Evolutionary conservation across 2,888 invertebrate genomes (phyloP).

Genomic region (Ornithoptera priamus): DNA sequence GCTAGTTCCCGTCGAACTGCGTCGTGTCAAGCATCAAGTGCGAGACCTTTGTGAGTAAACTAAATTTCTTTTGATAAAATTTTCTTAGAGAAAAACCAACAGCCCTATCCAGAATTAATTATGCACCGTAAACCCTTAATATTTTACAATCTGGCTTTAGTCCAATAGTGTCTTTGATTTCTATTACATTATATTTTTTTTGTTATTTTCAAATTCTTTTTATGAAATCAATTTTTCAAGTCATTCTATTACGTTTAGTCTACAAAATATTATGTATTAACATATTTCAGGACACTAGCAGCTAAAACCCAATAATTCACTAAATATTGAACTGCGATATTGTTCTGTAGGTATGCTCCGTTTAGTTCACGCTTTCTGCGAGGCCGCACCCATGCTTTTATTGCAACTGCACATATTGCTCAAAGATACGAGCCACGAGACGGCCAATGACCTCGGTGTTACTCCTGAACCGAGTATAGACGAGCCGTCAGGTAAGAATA

Average conservation of each 20-base stretch:
- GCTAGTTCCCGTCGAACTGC: slow-evolving; percentile 89
- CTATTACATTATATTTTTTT: not conserved
- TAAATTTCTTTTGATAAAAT: not conserved
- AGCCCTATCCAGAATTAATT: not conserved
- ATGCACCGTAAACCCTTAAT: not conserved
- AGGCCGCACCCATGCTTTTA: slow-evolving; percentile 92
- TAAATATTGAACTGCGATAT: not conserved
- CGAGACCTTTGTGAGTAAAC: slow-evolving; percentile 81
- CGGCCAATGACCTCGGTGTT: slow-evolving; percentile 51
- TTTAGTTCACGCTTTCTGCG: slow-evolving; percentile 91
- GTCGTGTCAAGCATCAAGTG: slow-evolving; percentile 91
- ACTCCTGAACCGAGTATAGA: slow-evolving; percentile 62
- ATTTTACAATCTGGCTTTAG: not conserved
- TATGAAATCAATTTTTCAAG: too few relatives aligned
- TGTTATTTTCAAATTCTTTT: too few relatives aligned
- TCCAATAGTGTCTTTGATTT: not conserved
- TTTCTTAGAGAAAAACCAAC: not conserved
- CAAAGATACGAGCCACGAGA: slow-evolving; percentile 63
- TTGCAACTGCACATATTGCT: slow-evolving; percentile 88
- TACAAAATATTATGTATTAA: too few relatives aligned
- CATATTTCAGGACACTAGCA: too few relatives aligned
- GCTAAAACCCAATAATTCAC: too few relatives aligned
- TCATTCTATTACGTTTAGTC: too few relatives aligned
- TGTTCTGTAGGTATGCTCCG: slow-evolving; percentile 83
- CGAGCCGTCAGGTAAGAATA: slow-evolving; percentile 58